These are phyloP conservation scores for Anseranas semipalmata DNA, from an alignment of 2,113 vertebrate species.

Conservation along the genomic window DNA sequence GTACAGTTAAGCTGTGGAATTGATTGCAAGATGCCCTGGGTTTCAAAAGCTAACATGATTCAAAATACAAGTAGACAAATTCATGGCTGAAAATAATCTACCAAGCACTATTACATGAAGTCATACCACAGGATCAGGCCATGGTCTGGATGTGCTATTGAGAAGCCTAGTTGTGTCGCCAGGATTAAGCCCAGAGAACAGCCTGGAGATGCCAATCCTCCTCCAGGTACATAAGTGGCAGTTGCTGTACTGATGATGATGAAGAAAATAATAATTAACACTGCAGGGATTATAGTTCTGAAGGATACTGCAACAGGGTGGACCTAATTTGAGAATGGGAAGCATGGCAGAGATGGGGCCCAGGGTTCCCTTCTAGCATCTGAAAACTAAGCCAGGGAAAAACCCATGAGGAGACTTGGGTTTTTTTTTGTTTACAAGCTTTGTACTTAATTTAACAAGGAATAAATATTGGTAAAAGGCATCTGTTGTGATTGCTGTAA, in stretches of 20 bases:
- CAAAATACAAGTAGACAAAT: constrained; percentile 24
- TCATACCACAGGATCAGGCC: background rate
- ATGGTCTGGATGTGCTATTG: background rate
- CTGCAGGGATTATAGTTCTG: background rate
- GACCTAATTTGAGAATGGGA: background rate
- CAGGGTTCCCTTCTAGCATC: background rate
- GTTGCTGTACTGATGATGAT: background rate
- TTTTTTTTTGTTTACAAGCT: background rate
- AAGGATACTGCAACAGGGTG: background rate
- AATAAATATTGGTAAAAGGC: background rate
- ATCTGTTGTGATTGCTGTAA: background rate
- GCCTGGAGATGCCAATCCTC: background rate
- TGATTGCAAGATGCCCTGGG: background rate
- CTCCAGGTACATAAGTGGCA: background rate
- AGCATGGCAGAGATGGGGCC: background rate
- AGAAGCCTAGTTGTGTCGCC: background rate
- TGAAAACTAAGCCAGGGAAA: background rate
- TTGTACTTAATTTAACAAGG: background rate
- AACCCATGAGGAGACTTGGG: background rate
- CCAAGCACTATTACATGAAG: background rate
- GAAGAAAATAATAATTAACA: constrained; percentile 42
- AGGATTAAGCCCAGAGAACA: background rate
- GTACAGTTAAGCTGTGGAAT: background rate
- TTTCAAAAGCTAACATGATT: constrained; percentile 14
- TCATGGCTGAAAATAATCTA: background rate